Conservation (phyloP, 1,140 invertebrate species). For the Heliconius nattereri region DNA sequence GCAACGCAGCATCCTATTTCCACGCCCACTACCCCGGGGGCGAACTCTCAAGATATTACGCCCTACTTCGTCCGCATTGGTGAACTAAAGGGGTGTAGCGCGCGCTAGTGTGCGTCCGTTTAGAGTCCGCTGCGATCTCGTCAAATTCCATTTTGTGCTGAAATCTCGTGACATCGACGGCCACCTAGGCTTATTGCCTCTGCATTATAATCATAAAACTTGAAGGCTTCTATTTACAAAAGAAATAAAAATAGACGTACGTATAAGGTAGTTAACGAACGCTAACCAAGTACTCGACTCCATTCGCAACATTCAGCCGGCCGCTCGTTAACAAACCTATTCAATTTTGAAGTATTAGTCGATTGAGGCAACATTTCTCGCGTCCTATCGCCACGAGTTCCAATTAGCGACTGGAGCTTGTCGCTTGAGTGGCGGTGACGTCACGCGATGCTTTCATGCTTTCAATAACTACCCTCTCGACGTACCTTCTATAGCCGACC, state of each 20-base stretch:
- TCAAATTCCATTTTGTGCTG: conserved; percentile 64
- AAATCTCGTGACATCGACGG: conserved; percentile 56
- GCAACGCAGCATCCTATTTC: conserved; percentile 78
- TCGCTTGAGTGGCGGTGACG: conserved; percentile 76
- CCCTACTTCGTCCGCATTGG: conserved; percentile 79
- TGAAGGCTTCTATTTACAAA: conserved; percentile 48
- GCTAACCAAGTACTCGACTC: conserved; percentile 65
- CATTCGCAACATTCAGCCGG: conserved; percentile 74
- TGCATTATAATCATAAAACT: conserved; percentile 41
- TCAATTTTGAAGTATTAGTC: conserved; percentile 79
- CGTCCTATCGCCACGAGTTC: conserved; percentile 77
- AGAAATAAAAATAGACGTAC: conserved; percentile 56
- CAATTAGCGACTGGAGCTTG: conserved; percentile 79
- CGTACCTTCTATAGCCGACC: conserved; percentile 75
- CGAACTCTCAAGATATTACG: conserved; percentile 80
- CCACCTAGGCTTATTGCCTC: conserved; percentile 41
- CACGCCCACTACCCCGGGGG: conserved; percentile 76
- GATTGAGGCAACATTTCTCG: conserved; percentile 78
- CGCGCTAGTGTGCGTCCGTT: conserved; percentile 62
- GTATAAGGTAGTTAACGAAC: conserved; percentile 64
- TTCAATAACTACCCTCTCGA: conserved; percentile 79
- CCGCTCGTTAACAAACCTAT: conserved; percentile 79
- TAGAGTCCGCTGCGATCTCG: conserved; percentile 52
- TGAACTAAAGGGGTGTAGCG: conserved; percentile 75
- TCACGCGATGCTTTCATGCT: conserved; percentile 76